Evolutionary conservation across 2,113 vertebrate species (phyloP), one percentile per base, ranked within the genome.

Genomic region (Lamprologus tigripictilis): DNA sequence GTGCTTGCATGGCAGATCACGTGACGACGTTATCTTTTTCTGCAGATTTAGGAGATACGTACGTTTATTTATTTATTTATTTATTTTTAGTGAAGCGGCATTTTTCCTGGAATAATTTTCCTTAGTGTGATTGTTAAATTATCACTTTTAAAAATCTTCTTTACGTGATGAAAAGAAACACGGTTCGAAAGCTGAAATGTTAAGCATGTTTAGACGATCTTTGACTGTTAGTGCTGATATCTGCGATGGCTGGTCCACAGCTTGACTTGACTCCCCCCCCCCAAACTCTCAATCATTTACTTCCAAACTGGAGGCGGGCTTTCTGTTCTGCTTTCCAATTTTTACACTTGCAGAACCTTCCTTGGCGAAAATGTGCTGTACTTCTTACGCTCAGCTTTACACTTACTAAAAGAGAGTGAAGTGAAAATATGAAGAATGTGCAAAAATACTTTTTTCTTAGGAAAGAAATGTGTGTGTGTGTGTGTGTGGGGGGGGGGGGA

Each of bases 401-500:
- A 47, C 6, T 17, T 28, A 47, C 21, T 28, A 76, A 73, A 73
- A 17, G 14, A 73, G 21, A 47, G 21, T 73, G 40, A 47, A 76
- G 45, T 19, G 42, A 76, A 76, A 76, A 49, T 12, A 49, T 76
- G 6, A 47, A 31, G 21, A 47, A 12, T 19, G 40, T 42, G 21
- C 5, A 26, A 73, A 17, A 73, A 26, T 42, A 17, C 23, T 28
- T 47, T 76, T 45, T 76, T 76, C 23, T 76, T 28, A 47, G 21
- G 26, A 28, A 73, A 73, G 7, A 45, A 28, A 5, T 8, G 8
- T 4, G 1, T 28, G 54, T 14, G 23, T 57, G 54, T 3, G 53
- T 4, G 53, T 2, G 49, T 8, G 45, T 0, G 45, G 54, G 12
- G 1, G 47, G 3, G 3, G 5, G 28, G 19, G 7, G 1, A 14